A percentile compares a stretch with the other conserved stretches of the same genome.
Conservation (phyloP, 2,113 vertebrate genomes). For the Condylura cristata region DNA sequence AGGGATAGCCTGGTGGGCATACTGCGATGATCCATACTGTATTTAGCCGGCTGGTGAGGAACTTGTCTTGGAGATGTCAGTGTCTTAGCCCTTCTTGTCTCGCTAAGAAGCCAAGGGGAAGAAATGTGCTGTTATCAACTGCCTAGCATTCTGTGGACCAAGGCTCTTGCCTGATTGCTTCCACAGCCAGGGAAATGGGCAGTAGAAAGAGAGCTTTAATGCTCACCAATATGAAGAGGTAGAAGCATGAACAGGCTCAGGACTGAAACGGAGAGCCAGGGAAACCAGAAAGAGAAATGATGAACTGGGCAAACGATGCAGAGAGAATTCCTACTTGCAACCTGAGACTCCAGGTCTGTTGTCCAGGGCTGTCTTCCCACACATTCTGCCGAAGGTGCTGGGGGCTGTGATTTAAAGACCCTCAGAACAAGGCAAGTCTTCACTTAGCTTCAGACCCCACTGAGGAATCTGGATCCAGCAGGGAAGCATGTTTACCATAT, state of each 20-base stretch:
- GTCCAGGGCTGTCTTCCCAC: background rate
- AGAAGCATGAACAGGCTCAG: background rate
- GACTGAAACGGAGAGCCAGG: background rate
- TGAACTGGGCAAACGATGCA: fast-evolving
- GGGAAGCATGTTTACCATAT: background rate
- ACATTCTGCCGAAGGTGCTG: background rate
- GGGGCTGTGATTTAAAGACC: background rate
- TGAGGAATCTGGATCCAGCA: background rate
- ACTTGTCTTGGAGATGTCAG: background rate
- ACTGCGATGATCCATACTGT: background rate
- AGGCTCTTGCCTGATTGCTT: background rate
- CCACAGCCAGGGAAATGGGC: background rate
- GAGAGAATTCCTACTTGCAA: background rate
- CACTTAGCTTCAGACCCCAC: background rate
- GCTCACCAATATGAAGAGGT: background rate
- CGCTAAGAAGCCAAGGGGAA: background rate
- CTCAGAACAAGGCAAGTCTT: background rate
- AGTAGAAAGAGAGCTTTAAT: background rate
- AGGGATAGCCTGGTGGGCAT: background rate
- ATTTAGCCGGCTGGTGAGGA: background rate
- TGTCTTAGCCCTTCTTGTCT: background rate
- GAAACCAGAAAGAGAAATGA: background rate
- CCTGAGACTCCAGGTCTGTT: background rate
- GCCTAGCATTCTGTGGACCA: background rate
- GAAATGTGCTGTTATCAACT: background rate